These are phyloP conservation scores for Pimpla rufipes DNA, from an alignment of 2,888 invertebrate species.

Conservation along the genomic window DNA sequence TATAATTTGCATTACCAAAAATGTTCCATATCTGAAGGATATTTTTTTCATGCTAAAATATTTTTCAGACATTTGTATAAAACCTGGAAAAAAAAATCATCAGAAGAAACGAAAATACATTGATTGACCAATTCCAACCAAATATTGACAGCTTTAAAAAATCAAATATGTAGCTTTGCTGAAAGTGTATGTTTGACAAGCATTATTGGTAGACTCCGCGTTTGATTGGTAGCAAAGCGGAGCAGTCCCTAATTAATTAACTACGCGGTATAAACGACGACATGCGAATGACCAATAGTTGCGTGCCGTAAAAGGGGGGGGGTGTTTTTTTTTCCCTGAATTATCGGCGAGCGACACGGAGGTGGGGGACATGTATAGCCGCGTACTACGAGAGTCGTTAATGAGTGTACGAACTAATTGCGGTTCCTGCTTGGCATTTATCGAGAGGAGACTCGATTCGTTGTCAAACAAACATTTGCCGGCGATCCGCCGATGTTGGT, in stretches of 20 bases:
- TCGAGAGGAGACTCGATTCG: constrained; percentile 63
- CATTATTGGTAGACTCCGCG: not conserved
- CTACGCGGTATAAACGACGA: not conserved
- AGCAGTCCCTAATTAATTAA: constrained; percentile 1
- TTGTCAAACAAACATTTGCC: constrained; percentile 68
- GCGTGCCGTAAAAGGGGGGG: constrained; percentile 1
- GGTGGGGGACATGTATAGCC: not conserved
- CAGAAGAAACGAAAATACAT: too few relatives aligned
- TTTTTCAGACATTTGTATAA: too few relatives aligned
- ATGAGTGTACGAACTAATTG: constrained; percentile 69
- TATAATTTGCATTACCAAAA: too few relatives aligned
- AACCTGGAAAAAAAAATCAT: too few relatives aligned
- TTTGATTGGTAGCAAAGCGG: not conserved
- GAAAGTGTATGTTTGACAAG: not conserved
- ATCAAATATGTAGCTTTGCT: not conserved
- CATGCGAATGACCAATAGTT: not conserved
- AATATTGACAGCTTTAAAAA: not conserved
- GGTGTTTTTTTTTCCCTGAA: not conserved
- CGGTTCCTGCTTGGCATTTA: constrained; percentile 67
- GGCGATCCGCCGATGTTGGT: constrained; percentile 51
- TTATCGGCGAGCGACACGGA: not conserved
- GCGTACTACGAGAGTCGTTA: constrained; percentile 48
- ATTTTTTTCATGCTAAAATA: too few relatives aligned
- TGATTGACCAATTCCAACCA: too few relatives aligned
- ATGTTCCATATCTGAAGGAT: too few relatives aligned